Evolutionary conservation across 2,113 vertebrate genomes (phyloP).

Genomic region (Vicugna pacos): DNA sequence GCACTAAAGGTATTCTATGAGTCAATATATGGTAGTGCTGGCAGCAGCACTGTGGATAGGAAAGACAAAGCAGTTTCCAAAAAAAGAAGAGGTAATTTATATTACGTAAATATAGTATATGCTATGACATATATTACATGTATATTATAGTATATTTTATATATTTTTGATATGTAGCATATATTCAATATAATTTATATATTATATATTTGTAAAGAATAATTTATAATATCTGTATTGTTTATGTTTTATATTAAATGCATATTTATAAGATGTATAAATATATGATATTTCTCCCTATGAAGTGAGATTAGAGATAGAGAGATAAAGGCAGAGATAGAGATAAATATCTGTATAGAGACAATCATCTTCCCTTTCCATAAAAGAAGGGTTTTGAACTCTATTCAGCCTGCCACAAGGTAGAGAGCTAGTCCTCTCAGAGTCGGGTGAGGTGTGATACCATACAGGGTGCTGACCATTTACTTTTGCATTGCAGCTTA

Average conservation of each 20-base stretch:
- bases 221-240: not conserved
- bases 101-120: not conserved
- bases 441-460: not conserved
- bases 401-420: not conserved
- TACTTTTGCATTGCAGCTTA: not conserved
- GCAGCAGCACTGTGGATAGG: not conserved
- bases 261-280: not conserved
- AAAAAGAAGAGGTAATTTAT: not conserved
- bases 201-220: not conserved
- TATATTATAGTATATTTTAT: not conserved
- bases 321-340: not conserved
- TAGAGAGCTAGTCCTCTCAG: not conserved
- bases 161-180: not conserved
- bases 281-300: not conserved
- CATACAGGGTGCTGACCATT: no score
- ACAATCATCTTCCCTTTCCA: not conserved
- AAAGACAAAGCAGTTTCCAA: not conserved
- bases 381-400: not conserved
- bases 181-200: not conserved
- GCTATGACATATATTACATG: not conserved
- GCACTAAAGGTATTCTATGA: not conserved
- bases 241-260: not conserved
- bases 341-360: not conserved
- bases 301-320: not conserved
- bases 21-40: not conserved